phyloP scores from a whole-genome alignment of 2,797 vertebrate genomes.

The Chiroxiphia lanceolata region DNA sequence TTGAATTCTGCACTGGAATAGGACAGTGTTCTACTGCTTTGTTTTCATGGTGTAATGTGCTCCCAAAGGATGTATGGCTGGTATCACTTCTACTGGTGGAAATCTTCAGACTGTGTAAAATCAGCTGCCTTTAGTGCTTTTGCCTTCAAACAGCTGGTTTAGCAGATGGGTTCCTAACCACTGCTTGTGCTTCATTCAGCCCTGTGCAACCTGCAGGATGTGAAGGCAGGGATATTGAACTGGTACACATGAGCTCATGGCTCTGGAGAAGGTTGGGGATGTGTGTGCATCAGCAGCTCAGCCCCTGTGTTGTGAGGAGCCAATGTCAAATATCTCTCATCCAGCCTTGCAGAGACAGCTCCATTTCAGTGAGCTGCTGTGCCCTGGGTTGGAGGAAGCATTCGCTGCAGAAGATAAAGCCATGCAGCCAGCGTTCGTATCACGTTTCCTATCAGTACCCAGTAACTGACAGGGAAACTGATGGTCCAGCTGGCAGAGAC shows the following conservation, averaged over 20 bases:
- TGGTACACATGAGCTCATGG: neutral
- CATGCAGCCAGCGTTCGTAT: neutral
- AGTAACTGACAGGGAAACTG: neutral
- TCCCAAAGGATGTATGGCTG: neutral
- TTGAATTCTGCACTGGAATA: neutral
- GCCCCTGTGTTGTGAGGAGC: neutral
- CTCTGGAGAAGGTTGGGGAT: neutral
- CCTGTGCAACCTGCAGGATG: neutral
- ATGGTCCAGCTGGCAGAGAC: neutral
- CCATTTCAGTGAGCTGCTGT: neutral
- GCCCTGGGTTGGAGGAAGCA: rapidly evolving
- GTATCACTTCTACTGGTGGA: neutral
- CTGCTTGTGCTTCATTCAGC: neutral
- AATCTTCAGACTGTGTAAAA: neutral
- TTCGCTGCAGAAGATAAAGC: neutral
- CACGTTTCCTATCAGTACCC: neutral
- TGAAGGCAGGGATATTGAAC: neutral
- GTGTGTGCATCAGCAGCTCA: neutral
- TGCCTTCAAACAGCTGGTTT: neutral
- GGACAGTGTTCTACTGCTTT: neutral
- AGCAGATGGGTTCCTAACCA: neutral
- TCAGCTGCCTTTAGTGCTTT: neutral
- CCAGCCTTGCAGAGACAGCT: neutral
- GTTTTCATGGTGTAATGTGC: neutral
- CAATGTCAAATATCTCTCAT: neutral